Evolutionary conservation across 2,888 invertebrate species (phyloP).

Genomic region (Sphaerophoria taeniata): DNA sequence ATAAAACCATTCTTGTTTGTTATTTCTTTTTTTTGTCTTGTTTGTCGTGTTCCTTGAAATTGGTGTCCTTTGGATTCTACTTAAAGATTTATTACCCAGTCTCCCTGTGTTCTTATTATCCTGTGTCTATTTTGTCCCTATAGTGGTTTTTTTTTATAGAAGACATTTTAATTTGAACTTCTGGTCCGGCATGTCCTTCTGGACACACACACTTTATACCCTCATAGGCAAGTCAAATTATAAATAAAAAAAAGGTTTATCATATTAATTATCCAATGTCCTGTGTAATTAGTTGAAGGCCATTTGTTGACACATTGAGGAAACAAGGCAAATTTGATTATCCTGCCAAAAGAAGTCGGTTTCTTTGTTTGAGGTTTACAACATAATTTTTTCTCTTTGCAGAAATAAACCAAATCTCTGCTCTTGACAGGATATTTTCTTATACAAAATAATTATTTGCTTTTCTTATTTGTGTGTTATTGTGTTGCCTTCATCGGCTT

Average conservation of each 20-base stretch:
- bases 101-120: neutral
- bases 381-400: neutral
- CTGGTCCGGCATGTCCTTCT: slow-evolving; percentile 10
- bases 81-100: slow-evolving; percentile 45
- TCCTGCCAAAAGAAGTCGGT: neutral
- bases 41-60: neutral
- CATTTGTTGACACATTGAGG: slow-evolving; percentile 12
- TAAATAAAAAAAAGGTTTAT: neutral
- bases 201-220: neutral
- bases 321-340: neutral
- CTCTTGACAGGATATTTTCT: slow-evolving; percentile 13
- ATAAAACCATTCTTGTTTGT: slow-evolving; percentile 25
- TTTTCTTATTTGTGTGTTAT: neutral
- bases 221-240: neutral
- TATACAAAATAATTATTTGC: neutral
- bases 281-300: slow-evolving; percentile 16
- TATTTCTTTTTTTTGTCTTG: neutral
- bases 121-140: neutral
- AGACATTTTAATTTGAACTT: slow-evolving; percentile 29
- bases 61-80: slow-evolving; percentile 26
- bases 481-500: neutral
- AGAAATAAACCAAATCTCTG: slow-evolving; percentile 15
- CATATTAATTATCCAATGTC: slow-evolving; percentile 7
- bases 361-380: neutral
- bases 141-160: neutral